Conservation (phyloP, 64 coral and sea anemone species). For the Acropora yongei region DNA sequence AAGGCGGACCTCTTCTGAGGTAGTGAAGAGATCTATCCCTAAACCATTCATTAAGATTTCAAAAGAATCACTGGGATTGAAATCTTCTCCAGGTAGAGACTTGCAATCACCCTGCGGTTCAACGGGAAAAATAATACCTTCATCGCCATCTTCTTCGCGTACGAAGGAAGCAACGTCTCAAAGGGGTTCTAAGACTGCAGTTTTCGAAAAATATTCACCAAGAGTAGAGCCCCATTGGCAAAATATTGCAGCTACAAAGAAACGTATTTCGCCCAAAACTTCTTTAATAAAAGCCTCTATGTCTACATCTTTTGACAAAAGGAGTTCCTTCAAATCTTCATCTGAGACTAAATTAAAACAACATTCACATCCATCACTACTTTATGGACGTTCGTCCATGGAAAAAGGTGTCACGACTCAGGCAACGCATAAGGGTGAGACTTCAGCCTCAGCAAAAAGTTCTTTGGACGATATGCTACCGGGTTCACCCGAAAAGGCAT, state of each 20-base stretch:
- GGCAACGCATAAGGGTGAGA: not conserved
- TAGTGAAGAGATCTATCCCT: not conserved
- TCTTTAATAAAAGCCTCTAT: constrained; percentile 12
- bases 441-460: not conserved
- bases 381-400: not conserved
- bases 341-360: not conserved
- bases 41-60: constrained; percentile 8
- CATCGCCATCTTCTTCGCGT: not conserved
- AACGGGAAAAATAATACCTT: not conserved
- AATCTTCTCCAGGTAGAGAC: not conserved
- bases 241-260: not conserved
- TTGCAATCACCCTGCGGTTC: constrained; percentile 8
- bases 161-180: not conserved
- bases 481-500: not conserved
- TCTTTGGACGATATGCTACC: not conserved
- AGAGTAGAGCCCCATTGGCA: not conserved
- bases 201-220: constrained; percentile 13
- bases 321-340: not conserved
- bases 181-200: not conserved
- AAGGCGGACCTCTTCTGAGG: not conserved
- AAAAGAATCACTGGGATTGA: not conserved
- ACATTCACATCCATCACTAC: not conserved
- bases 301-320: constrained; percentile 11
- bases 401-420: not conserved
- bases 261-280: not conserved